These are phyloP conservation scores for Athrips mouffetella DNA, from an alignment of 2,888 invertebrate species.

Conservation along the genomic window DNA sequence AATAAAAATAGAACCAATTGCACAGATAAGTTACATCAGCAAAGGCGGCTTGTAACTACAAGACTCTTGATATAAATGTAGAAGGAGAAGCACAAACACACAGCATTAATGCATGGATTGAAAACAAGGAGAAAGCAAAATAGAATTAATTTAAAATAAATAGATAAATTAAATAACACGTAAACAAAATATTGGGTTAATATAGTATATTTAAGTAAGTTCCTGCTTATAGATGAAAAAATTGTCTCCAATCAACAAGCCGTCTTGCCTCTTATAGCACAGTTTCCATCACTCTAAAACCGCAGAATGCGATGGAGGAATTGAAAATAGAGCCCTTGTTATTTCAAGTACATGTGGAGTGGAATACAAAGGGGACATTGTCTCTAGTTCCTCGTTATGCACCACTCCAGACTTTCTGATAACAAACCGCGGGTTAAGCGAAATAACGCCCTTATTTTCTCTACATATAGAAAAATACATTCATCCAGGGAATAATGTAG, in stretches of 20 bases:
- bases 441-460: slow-evolving; percentile 11
- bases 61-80: too few species aligned
- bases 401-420: slow-evolving; percentile 66
- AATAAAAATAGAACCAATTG: too few species aligned
- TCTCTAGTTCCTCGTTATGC: slow-evolving; percentile 69
- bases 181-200: too few species aligned
- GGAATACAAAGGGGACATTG: slow-evolving; percentile 71
- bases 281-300: slow-evolving; percentile 26
- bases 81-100: too few species aligned
- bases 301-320: slow-evolving; percentile 59
- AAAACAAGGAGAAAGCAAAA: too few species aligned
- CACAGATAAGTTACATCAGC: too few species aligned
- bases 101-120: too few species aligned
- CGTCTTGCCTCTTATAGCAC: background rate
- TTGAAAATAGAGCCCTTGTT: slow-evolving; percentile 76
- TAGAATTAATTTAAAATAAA: too few species aligned
- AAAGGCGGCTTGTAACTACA: too few species aligned
- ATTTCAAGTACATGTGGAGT: slow-evolving; percentile 71
- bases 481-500: background rate
- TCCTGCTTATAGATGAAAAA: too few species aligned
- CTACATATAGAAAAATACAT: slow-evolving; percentile 5
- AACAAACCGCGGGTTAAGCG: slow-evolving; percentile 53
- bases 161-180: too few species aligned
- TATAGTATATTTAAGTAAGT: too few species aligned
- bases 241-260: background rate